Evolutionary conservation across 2,797 vertebrate species (phyloP).

Genomic region (Dallia pectoralis): DNA sequence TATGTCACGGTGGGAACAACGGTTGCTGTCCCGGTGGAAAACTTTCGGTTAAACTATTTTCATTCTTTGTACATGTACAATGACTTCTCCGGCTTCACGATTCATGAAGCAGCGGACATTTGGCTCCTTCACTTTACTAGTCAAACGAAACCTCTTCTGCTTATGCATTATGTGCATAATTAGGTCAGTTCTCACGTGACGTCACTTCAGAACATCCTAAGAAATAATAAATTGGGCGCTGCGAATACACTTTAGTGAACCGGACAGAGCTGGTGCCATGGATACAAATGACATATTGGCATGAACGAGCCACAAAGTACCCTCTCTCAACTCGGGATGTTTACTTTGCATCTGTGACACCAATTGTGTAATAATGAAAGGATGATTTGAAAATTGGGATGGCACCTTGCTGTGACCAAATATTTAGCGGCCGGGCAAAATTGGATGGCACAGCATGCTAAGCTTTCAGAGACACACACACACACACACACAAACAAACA

Average conservation of each 20-base stretch:
- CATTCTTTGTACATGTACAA: neutral
- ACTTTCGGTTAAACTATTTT: conserved; percentile 5
- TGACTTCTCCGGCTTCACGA: neutral
- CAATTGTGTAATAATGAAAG: conserved; percentile 1
- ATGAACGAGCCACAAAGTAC: neutral
- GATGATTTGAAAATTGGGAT: conserved; percentile 21
- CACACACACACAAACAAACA: neutral
- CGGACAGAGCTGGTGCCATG: neutral
- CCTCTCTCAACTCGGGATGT: neutral
- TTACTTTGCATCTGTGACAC: neutral
- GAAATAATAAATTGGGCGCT: neutral
- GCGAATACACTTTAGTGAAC: neutral
- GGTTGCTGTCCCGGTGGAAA: conserved; percentile 17
- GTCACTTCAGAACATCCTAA: neutral
- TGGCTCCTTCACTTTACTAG: neutral
- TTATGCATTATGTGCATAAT: neutral
- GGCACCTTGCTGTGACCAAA: neutral
- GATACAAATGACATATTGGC: neutral
- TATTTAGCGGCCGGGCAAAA: conserved; percentile 8
- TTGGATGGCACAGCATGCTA: conserved; percentile 6
- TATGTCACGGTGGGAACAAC: neutral
- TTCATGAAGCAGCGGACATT: neutral
- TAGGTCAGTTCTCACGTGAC: neutral
- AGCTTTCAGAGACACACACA: conserved; percentile 17
- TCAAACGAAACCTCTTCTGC: neutral